These are phyloP conservation scores for Cassiopea xamachana DNA, from an alignment of 30 jellyfish, hydroid and myxozoan species.

Conservation along the genomic window DNA sequence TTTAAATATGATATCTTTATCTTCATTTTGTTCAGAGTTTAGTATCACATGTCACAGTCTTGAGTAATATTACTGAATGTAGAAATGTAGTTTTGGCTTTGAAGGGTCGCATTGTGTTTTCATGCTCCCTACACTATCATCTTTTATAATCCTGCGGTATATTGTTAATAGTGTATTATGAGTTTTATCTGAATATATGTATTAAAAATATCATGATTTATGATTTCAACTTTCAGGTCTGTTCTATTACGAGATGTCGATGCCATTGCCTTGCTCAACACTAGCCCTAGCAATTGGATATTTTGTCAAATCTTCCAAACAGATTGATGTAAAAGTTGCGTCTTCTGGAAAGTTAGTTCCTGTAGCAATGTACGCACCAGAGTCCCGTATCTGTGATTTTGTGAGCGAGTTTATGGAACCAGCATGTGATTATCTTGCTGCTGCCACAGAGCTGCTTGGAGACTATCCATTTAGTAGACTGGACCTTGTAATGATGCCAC, in stretches of 20 bases:
- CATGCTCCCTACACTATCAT: no score
- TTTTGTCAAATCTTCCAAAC: slow-evolving; percentile 22
- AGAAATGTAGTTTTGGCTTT: no score
- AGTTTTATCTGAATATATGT: no score
- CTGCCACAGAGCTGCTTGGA: slow-evolving; percentile 75
- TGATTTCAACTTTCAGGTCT: slow-evolving; percentile 29
- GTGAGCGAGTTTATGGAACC: slow-evolving; percentile 63
- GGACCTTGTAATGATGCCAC: slow-evolving; percentile 90
- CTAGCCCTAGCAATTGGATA: slow-evolving; percentile 77
- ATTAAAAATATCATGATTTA: no score
- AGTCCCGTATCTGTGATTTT: slow-evolving; percentile 49
- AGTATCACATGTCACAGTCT: no score
- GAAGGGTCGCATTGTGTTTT: no score
- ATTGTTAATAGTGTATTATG: no score
- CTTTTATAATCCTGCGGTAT: no score
- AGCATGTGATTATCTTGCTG: slow-evolving; percentile 52
- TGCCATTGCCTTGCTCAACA: slow-evolving; percentile 88
- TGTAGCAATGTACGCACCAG: slow-evolving; percentile 71
- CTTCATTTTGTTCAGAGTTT: no score
- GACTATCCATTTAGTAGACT: slow-evolving; percentile 85
- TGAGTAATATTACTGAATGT: no score
- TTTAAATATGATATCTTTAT: no score
- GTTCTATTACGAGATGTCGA: slow-evolving; percentile 82
- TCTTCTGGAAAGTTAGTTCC: slow-evolving; percentile 46
- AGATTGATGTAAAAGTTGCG: slow-evolving; percentile 24